These are phyloP conservation scores for Gandaritis pyraliata DNA, from an alignment of 2,888 invertebrate genomes.

Conservation along the genomic window DNA sequence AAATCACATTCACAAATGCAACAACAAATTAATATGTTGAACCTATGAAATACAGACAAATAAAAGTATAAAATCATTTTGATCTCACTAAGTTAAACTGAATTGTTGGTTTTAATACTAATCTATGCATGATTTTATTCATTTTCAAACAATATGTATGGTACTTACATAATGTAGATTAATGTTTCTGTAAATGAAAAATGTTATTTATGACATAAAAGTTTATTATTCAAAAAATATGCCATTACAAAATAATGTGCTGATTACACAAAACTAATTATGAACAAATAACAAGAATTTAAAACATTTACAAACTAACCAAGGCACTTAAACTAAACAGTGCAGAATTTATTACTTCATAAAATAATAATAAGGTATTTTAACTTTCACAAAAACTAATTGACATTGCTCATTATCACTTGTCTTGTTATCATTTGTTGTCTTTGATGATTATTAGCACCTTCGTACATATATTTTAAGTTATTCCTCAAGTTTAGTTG, in stretches of 20 bases:
- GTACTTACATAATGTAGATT: too few relatives aligned
- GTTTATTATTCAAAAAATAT: conserved; percentile 38
- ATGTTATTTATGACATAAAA: conserved; percentile 9
- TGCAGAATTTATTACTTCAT: conserved; percentile 13
- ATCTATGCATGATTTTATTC: too few relatives aligned
- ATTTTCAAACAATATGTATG: too few relatives aligned
- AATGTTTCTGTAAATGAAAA: background rate
- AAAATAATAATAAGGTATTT: background rate
- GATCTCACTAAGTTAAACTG: conserved; percentile 21
- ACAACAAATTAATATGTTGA: conserved; percentile 50
- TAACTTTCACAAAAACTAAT: conserved; percentile 17
- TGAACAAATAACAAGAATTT: conserved; percentile 30
- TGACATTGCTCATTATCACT: too few relatives aligned
- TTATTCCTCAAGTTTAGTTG: background rate
- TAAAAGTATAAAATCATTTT: conserved; percentile 2
- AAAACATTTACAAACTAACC: conserved; percentile 18
- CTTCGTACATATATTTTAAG: background rate
- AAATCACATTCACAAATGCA: conserved; percentile 68
- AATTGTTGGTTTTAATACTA: too few relatives aligned
- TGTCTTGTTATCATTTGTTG: conserved; percentile 2
- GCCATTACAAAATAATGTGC: conserved; percentile 46
- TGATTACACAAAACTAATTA: conserved; percentile 34
- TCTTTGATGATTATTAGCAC: conserved; percentile 17
- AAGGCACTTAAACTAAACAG: conserved; percentile 24
- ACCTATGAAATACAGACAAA: conserved; percentile 45